phyloP scores from a whole-genome alignment of 2,888 invertebrate genomes.

The Xylota sylvarum region DNA sequence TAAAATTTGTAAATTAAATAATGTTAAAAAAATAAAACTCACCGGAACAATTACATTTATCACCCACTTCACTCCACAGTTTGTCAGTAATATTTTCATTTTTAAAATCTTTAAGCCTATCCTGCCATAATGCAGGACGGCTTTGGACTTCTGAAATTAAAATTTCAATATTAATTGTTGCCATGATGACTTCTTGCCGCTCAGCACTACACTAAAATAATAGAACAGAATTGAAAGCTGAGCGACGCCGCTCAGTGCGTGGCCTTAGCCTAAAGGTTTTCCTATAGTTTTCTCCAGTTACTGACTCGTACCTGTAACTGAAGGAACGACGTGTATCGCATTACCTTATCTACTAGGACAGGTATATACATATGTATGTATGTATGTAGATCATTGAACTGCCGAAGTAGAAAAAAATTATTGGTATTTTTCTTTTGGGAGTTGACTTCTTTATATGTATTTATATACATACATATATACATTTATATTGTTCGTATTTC shows the following conservation, averaged over 20 bases:
- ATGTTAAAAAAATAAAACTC: too few species aligned
- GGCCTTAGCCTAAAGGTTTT: constrained; percentile 1
- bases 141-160: constrained; percentile 17
- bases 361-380: too few species aligned
- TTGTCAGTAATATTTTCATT: constrained; percentile 10
- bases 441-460: too few species aligned
- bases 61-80: background rate
- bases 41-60: too few species aligned
- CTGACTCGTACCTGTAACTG: too few species aligned
- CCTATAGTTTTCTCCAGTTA: too few species aligned
- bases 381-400: too few species aligned
- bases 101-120: constrained; percentile 32
- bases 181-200: constrained; percentile 17
- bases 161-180: constrained; percentile 9
- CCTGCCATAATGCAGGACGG: constrained; percentile 24
- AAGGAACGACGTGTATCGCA: too few species aligned
- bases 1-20: too few species aligned
- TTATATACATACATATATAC: background rate
- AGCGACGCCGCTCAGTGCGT: background rate
- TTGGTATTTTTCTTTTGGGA: too few species aligned
- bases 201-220: constrained; percentile 12
- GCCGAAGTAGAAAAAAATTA: too few species aligned
- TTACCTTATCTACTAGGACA: too few species aligned
- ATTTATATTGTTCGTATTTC: background rate
- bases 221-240: constrained; percentile 18